Evolutionary conservation across 2,113 vertebrate genomes (phyloP).

Genomic region (Notothenia coriiceps): DNA sequence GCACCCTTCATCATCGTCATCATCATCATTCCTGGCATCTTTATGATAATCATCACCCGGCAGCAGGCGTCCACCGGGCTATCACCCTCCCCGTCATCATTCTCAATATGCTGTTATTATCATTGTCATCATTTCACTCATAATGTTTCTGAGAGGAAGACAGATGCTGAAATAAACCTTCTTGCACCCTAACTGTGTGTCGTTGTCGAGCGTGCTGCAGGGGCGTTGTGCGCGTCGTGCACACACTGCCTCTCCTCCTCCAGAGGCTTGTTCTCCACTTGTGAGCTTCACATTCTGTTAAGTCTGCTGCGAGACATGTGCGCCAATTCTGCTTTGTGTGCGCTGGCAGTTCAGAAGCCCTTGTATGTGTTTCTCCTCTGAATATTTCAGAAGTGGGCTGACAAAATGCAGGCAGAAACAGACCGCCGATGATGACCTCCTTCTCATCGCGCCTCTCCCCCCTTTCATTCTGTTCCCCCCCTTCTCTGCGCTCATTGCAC

Average conservation of each 20-base stretch:
- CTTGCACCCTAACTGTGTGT: slow-evolving; percentile 24
- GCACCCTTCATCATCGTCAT: slow-evolving; percentile 28
- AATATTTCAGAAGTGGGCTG: slow-evolving; percentile 76
- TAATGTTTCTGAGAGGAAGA: slow-evolving; percentile 40
- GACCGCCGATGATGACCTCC: slow-evolving; percentile 77
- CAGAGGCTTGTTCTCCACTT: slow-evolving; percentile 52
- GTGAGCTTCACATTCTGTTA: slow-evolving; percentile 56
- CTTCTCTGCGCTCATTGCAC: slow-evolving; percentile 32
- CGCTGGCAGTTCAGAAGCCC: slow-evolving; percentile 29
- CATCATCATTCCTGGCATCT: slow-evolving; percentile 24
- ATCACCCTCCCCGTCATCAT: slow-evolving; percentile 30
- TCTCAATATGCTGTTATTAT: slow-evolving; percentile 53
- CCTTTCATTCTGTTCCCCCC: not conserved
- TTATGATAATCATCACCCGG: slow-evolving; percentile 36
- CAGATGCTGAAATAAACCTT: slow-evolving; percentile 46
- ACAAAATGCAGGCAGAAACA: slow-evolving; percentile 68
- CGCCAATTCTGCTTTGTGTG: slow-evolving; percentile 48
- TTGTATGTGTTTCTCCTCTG: slow-evolving; percentile 63
- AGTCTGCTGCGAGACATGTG: slow-evolving; percentile 50
- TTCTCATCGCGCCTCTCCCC: slow-evolving; percentile 59
- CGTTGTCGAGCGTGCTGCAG: slow-evolving; percentile 53
- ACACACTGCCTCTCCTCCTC: slow-evolving; percentile 38
- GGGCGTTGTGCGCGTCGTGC: slow-evolving; percentile 14
- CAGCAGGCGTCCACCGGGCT: slow-evolving; percentile 15
- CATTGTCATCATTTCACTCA: slow-evolving; percentile 21